Evolutionary conservation across 2,113 vertebrate species (phyloP), one percentile per base, ranked within the genome.

Genomic region (Morphnarchus princeps): DNA sequence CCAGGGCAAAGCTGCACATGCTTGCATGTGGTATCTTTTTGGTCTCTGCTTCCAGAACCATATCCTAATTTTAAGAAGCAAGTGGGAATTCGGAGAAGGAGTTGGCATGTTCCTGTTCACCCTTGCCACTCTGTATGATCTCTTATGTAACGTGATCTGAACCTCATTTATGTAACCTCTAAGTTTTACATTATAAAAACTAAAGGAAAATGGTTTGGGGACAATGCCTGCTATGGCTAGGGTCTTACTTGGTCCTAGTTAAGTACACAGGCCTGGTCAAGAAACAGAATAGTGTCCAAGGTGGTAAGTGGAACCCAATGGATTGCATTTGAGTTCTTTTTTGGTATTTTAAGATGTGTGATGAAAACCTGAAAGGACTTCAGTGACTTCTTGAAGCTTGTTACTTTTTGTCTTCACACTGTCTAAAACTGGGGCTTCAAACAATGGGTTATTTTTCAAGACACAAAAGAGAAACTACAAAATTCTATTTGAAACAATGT

Each of bases 71-170:
- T 87, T 36, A 70, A 57, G n/a, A 67, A 79, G 57, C 19, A n/a
- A 14, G 14, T 57, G 13, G 34, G 16, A 87, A 47, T 91, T 47
- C 38, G 16, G 45, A 80, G 49, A 34, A 16, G 24, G 10, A 61
- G 3, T 57, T 66, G 5, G 9, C 6, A 3, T 31, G 4, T 67
- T 82, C 15, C n/a, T 71, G 0, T 63, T 88, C 14, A 36, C 20
- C 13, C 19, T n/a, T 73, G 31, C 50, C 34, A 54, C 15, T 3
- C 2, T 19, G 4, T 82, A 4, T 65, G 73, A 1, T 43, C 31
- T 78, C 28, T 49, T 49, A 13, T 0, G 2, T 5, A 2, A 8
- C 1, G 0, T 24, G 11, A 4, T 73, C 32, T 72, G 40, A 61
- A 94, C 9, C 52, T 16, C 6, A 34, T 92, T 61, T 34, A 14